phyloP scores from a whole-genome alignment of 1,140 invertebrate species.

The Batillaria attramentaria region DNA sequence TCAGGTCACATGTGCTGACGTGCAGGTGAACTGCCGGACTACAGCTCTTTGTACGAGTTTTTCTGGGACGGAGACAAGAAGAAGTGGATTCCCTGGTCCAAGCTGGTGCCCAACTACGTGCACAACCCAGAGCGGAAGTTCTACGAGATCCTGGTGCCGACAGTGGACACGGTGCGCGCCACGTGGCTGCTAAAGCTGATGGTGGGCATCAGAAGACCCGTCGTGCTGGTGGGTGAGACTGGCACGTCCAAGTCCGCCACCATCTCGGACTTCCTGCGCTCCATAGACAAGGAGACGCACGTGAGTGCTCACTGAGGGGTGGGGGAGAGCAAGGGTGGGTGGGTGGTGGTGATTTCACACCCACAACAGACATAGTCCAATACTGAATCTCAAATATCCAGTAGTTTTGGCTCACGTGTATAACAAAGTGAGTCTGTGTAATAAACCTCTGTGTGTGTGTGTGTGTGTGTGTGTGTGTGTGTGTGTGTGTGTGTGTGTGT shows the following conservation, averaged over 20 bases:
- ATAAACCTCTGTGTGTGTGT: too few relatives aligned
- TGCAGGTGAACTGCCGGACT: conserved; percentile 57
- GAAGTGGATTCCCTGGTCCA: conserved; percentile 86
- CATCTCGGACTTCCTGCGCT: conserved; percentile 82
- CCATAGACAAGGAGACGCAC: conserved; percentile 77
- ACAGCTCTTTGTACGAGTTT: conserved; percentile 84
- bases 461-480: too few relatives aligned
- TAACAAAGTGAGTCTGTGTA: too few relatives aligned
- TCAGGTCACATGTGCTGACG: too few relatives aligned
- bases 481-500: too few relatives aligned
- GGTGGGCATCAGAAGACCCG: conserved; percentile 81
- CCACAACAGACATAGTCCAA: too few relatives aligned
- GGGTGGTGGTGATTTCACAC: neutral
- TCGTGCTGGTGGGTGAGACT: conserved; percentile 87
- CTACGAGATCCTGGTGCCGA: conserved; percentile 87
- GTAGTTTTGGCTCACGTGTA: too few relatives aligned
- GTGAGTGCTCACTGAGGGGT: conserved; percentile 73
- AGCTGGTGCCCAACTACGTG: conserved; percentile 80
- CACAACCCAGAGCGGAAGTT: conserved; percentile 81
- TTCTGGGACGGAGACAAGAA: conserved; percentile 77
- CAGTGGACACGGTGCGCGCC: conserved; percentile 84
- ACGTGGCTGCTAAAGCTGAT: conserved; percentile 83
- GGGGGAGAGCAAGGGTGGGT: neutral
- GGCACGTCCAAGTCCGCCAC: conserved; percentile 92
- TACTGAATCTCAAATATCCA: too few relatives aligned